Percentiles rank a stretch among this genome's conserved stretches.
These are phyloP conservation scores for Bungarus multicinctus DNA, from an alignment of 2,113 vertebrate species.

Conservation along the genomic window DNA sequence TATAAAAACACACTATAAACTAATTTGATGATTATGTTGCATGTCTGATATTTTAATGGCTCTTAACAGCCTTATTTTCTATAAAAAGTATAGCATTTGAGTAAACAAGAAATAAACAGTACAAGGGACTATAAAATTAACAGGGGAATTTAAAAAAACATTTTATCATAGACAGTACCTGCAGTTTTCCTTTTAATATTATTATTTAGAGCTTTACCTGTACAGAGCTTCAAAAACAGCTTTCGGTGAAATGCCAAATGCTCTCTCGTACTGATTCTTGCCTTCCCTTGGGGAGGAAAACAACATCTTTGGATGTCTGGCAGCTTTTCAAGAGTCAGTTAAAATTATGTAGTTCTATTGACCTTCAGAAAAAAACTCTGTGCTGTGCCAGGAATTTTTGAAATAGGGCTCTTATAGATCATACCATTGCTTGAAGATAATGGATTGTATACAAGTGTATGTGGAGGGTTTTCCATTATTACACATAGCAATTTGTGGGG, in stretches of 20 bases:
- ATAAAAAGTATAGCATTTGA: background rate
- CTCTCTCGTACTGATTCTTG: slow-evolving; percentile 78
- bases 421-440: background rate
- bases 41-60: background rate
- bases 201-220: slow-evolving; percentile 70
- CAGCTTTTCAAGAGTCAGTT: background rate
- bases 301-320: background rate
- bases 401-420: background rate
- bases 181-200: background rate
- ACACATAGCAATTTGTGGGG: background rate
- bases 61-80: background rate
- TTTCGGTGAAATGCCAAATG: slow-evolving; percentile 73
- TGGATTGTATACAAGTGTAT: background rate
- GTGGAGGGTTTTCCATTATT: background rate
- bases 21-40: background rate
- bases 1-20: background rate
- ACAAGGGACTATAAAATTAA: background rate
- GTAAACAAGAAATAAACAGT: background rate
- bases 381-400: background rate
- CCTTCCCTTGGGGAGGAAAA: slow-evolving; percentile 73
- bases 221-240: slow-evolving; percentile 85
- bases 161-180: background rate
- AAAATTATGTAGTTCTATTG: background rate
- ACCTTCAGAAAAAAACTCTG: background rate
- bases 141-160: background rate